These are phyloP conservation scores for Ochlodes sylvanus DNA, from an alignment of 2,888 invertebrate genomes.

Conservation along the genomic window DNA sequence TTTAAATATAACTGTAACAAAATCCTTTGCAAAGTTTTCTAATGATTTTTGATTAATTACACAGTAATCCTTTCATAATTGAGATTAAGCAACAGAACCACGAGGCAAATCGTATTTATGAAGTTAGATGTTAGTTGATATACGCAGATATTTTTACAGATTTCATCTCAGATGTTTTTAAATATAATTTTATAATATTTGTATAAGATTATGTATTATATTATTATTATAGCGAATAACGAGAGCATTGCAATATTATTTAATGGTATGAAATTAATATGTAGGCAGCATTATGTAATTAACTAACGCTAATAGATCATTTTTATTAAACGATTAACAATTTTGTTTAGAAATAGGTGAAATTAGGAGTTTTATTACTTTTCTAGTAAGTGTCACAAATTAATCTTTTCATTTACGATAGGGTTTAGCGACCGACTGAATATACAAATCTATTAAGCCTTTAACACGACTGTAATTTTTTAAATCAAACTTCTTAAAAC, in stretches of 20 bases:
- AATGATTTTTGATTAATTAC: not conserved
- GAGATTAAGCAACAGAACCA: slow-evolving; percentile 9
- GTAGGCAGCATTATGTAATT: not conserved
- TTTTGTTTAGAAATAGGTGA: not conserved
- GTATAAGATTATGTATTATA: slow-evolving; percentile 16
- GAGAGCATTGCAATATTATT: slow-evolving; percentile 1
- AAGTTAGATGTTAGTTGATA: not conserved
- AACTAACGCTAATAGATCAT: not conserved
- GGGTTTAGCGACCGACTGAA: slow-evolving; percentile 27
- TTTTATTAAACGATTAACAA: not conserved
- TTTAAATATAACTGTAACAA: no score
- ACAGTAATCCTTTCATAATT: slow-evolving; percentile 49
- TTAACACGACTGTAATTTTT: slow-evolving; percentile 18
- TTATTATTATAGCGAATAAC: not conserved
- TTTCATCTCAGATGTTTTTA: slow-evolving; percentile 18
- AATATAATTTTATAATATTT: slow-evolving; percentile 24
- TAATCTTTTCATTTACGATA: not conserved
- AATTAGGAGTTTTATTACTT: not conserved
- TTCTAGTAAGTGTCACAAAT: no score
- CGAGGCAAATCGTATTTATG: slow-evolving; percentile 14
- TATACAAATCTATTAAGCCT: not conserved
- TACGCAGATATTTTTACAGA: slow-evolving; percentile 18
- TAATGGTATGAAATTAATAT: not conserved
- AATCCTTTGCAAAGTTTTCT: no score
- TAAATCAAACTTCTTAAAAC: slow-evolving; percentile 2